Evolutionary conservation across 2,888 invertebrate species (phyloP), one percentile per base, ranked within the genome.

Genomic region (Oxytorus armatus): DNA sequence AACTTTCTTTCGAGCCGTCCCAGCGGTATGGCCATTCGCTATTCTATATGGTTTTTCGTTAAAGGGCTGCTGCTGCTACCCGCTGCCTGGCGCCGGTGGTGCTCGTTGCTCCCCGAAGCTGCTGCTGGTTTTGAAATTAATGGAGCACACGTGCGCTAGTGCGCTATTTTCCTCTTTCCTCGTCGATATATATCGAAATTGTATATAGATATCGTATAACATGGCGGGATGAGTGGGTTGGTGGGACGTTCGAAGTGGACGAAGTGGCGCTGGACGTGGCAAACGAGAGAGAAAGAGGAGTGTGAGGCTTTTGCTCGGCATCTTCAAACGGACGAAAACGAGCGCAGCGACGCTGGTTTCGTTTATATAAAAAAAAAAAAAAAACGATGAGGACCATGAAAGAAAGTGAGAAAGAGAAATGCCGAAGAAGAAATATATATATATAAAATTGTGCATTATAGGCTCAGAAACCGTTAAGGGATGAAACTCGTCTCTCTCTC

Each of bases 71-170:
- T 51, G 65, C 65, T 59, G 53, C 53, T 53, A 11, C n/a, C 49
- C 57, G 66, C 61, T 68, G 75, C 63, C n/a, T 53, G 29, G 63
- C 16, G 47, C 49, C 25, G 25, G 29, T 18, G 25, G 61, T 39
- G 44, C 61, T 33, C 25, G 65, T 70, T 69, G 70, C 76, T 59
- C 51, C n/a, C 66, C 53, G 72, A 66, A 42, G 65, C 49, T 70
- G 66, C 61, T 68, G 75, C 63, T 63, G 77, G 69, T 63, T 81
- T 73, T 61, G 63, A 84, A 88, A 88, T 87, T 87, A 88, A 88
- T 88, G 88, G 86, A 86, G 82, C 88, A 88, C 89, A 90, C 89
- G 89, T 89, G 88, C 85, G 86, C 87, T 80, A 69, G 63, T 51
- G 77, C 77, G 77, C 63, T 74, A 81, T 74, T 81, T 77, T 51